Base-by-base conservation (phyloP, 2,888 invertebrate genomes). In the Aricia artaxerxes region DNA sequence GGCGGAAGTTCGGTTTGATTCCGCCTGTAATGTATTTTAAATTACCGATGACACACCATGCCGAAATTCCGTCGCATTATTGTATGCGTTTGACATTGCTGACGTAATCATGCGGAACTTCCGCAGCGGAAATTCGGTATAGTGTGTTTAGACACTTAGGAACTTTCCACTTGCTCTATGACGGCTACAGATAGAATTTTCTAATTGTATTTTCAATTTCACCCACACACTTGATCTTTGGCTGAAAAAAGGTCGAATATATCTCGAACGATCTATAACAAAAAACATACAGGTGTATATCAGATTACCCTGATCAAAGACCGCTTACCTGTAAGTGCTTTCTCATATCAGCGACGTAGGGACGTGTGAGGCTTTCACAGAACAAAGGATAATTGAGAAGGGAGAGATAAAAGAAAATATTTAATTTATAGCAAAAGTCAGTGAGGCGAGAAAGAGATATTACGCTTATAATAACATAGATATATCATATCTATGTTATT, bases 321-420 rank as follows among this genome's bases (percentile, higher is more conserved):
- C 35, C 69, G 69, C 24, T 69, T 69, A 16, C 69, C 69, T 69
- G 69, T 69, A 69, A 69, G 69, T 69, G 38, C 16, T 35, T 69
- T 69, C 35, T 35, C 69, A 13, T 69, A 35, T 35, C 35, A 69
- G 69, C 69, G 38, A 5, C 69, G 35, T 35, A 69, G 69, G 69
- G 35, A 69, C 69, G 69, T 69, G 69, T 35, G 69, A 69, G 35
- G 69, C 35, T 69, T 57, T 69, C 38, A 35, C 35, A 69, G 69
- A 69, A 69, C 69, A 69, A 69, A 69, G 35, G 69, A 69, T 69
- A 69, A 64, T 35, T 69, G 69, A 69, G 69, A 69, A 69, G 31
- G 35, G 31, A 69, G 69, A 38, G 69, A 69, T 38, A 38, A 38
- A 69, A 69, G 1, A 69, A 69, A 5, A 69, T 69, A 69, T 69